Percentiles rank a stretch among this genome's conserved stretches.
phyloP scores from a whole-genome alignment of 1,140 invertebrate species.

The Piezodorus guildinii region DNA sequence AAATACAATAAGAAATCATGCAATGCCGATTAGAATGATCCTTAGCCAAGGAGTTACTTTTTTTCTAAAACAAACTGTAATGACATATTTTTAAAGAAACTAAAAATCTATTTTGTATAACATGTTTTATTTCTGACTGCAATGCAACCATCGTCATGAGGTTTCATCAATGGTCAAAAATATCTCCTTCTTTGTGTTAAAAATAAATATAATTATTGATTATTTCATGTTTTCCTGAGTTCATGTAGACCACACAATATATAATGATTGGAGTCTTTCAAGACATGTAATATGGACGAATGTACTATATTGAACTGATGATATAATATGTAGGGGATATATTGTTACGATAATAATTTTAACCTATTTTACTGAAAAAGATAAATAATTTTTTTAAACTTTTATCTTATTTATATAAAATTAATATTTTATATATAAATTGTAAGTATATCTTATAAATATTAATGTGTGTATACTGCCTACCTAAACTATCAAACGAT shows the following conservation, averaged over 20 bases:
- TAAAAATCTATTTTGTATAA: no score
- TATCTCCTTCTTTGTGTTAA: background rate
- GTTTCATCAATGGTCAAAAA: background rate
- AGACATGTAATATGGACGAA: slow-evolving; percentile 1
- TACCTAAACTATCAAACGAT: background rate
- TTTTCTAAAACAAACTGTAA: background rate
- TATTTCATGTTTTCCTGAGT: background rate
- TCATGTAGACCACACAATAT: background rate
- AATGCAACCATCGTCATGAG: background rate
- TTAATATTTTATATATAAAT: slow-evolving; percentile 12
- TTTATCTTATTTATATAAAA: slow-evolving; percentile 2
- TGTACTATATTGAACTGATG: background rate
- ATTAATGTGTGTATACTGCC: background rate
- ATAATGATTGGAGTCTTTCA: slow-evolving; percentile 9
- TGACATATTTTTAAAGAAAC: no score
- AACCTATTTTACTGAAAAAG: slow-evolving; percentile 5
- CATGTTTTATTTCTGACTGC: background rate
- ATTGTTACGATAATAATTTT: slow-evolving; percentile 1
- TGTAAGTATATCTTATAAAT: background rate
- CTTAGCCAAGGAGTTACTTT: background rate
- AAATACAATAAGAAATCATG: background rate
- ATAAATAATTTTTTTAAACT: slow-evolving; percentile 8
- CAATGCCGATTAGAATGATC: background rate
- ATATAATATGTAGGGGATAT: background rate
- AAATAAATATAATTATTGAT: no score